Base-by-base conservation (phyloP, 2,888 invertebrate species). In the Eupithecia pulchellata region DNA sequence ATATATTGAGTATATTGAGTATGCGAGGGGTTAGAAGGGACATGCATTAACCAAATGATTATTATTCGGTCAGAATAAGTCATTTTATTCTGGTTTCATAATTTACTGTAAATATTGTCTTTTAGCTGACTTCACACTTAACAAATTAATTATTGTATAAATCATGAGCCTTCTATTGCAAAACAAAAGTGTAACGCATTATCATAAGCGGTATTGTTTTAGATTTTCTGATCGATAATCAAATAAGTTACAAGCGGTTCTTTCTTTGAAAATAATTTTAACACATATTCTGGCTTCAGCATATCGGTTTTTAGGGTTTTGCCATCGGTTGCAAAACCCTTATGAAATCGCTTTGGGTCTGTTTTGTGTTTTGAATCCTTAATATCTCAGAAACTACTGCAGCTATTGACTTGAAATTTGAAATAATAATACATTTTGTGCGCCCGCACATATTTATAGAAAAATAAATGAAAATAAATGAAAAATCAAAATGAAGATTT, bases 151-250 rank as follows among this genome's bases (percentile, higher is more conserved):
- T 20, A 47, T 47, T 47, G 47, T 47, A 47, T 13, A 25, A 52
- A 20, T 52, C 52, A 52, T 52, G 20, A 13, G 9, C 47, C 20
- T 52, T 9, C 11, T 47, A 52, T 52, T 52, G 52, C 11, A 47
- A n/a, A 47, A 42, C 39, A 2, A 47, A 25, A 11, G 11, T 20
- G 11, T 47, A 9, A n/a, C 11, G 29, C 17, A 27, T 25, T 87
- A 86, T 89, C 90, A 92, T 93, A 93, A 93, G 92, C 92, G 91
- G 91, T n/a, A n/a, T n/a, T n/a, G n/a, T n/a, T n/a, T n/a, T n/a
- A 89, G 87, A 86, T 75, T 86, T 88, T 86, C 85, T 83, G 81
- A 81, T 82, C 61, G 72, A 52, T 82, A 82, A 75, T 74, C 76
- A 57, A 82, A 75, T 74, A 76, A 57, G 29, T 32, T 34, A 63